Conservation (phyloP, 1,140 invertebrate genomes). For the Temnothorax nylanderi region DNA sequence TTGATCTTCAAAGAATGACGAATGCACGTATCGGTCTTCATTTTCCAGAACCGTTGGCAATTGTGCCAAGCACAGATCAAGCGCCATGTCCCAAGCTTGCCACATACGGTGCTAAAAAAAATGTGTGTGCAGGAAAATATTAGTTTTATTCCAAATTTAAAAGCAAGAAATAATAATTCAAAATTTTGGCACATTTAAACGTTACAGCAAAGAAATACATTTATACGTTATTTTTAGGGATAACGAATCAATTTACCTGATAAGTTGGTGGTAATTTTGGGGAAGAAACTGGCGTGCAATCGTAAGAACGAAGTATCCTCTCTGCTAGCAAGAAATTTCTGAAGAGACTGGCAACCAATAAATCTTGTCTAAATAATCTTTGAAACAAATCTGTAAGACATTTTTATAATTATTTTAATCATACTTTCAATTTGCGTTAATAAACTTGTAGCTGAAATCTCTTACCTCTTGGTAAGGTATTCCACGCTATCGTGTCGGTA, state of each 20-base stretch:
- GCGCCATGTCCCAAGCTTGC: conserved; percentile 98
- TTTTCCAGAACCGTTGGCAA: conserved; percentile 91
- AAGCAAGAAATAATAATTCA: neutral
- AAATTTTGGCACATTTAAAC: neutral
- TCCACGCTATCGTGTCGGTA: conserved; percentile 99
- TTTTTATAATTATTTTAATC: conserved; percentile 12
- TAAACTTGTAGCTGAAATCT: conserved; percentile 13
- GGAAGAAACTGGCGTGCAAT: conserved; percentile 97
- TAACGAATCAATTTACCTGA: conserved; percentile 86
- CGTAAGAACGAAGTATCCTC: conserved; percentile 97
- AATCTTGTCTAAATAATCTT: conserved; percentile 98
- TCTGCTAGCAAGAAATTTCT: conserved; percentile 99
- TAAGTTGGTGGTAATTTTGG: conserved; percentile 96
- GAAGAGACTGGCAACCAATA: conserved; percentile 99
- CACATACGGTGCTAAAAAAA: conserved; percentile 91
- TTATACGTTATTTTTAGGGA: neutral
- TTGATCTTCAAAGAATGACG: conserved; percentile 99
- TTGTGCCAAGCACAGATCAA: conserved; percentile 97
- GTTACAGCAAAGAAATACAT: neutral
- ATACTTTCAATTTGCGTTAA: conserved; percentile 10
- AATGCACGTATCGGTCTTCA: conserved; percentile 90
- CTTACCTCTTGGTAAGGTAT: conserved; percentile 94
- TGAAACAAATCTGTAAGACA: conserved; percentile 94
- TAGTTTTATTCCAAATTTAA: conserved; percentile 8
- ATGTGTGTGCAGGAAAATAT: neutral